phyloP scores from a whole-genome alignment of 1,140 invertebrate genomes.

The Drosophila melanica region DNA sequence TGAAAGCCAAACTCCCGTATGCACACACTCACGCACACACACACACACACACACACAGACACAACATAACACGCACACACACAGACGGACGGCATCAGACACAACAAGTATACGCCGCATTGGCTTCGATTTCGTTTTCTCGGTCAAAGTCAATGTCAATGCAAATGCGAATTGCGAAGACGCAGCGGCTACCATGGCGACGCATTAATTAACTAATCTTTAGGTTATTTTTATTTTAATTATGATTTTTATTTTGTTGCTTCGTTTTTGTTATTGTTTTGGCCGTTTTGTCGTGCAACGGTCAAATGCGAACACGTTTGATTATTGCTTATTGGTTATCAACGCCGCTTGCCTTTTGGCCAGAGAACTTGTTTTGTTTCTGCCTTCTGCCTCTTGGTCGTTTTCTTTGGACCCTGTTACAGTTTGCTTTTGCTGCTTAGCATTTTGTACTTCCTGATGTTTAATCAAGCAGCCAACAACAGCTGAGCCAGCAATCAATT shows the following conservation, averaged over 20 bases:
- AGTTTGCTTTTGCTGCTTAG: slow-evolving; percentile 75
- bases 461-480: slow-evolving; percentile 59
- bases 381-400: background rate
- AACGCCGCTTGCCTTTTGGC: slow-evolving; percentile 43
- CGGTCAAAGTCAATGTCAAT: slow-evolving; percentile 84
- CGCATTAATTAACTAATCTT: slow-evolving; percentile 64
- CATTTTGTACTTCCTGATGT: slow-evolving; percentile 81
- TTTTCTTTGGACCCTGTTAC: slow-evolving; percentile 67
- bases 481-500: slow-evolving; percentile 29
- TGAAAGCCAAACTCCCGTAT: background rate
- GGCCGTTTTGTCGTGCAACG: slow-evolving; percentile 48
- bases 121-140: slow-evolving; percentile 76
- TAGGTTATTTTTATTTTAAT: slow-evolving; percentile 40
- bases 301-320: slow-evolving; percentile 65
- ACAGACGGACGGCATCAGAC: background rate
- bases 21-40: slow-evolving; percentile 13
- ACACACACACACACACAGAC: background rate
- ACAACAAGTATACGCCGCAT: slow-evolving; percentile 61
- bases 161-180: slow-evolving; percentile 61
- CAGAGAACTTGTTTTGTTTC: slow-evolving; percentile 58
- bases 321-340: slow-evolving; percentile 48
- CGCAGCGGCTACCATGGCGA: slow-evolving; percentile 32
- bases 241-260: slow-evolving; percentile 5
- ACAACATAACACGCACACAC: slow-evolving; percentile 12
- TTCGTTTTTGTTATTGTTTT: slow-evolving; percentile 24